phyloP scores from a whole-genome alignment of 2,113 vertebrate genomes.

The Gymnobelideus leadbeateri region DNA sequence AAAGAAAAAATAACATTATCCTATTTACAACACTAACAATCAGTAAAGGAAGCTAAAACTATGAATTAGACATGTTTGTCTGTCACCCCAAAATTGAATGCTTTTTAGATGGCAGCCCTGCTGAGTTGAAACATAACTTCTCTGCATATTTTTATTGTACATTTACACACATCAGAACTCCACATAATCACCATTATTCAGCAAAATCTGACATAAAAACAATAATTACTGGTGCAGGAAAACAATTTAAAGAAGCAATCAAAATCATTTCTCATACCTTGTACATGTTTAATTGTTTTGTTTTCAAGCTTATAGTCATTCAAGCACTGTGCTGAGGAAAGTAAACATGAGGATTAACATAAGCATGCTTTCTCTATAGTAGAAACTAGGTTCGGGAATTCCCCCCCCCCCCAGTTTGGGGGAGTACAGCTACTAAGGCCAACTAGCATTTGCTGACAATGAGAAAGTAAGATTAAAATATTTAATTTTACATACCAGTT shows the following conservation, averaged over 20 bases:
- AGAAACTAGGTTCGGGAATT: neutral
- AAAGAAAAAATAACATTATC: neutral
- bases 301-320: conserved; percentile 42
- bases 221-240: conserved; percentile 28
- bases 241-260: conserved; percentile 43
- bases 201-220: conserved; percentile 40
- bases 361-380: neutral
- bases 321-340: conserved; percentile 1
- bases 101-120: conserved; percentile 9
- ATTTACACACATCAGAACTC: conserved; percentile 15
- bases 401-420: neutral
- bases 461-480: conserved; percentile 34
- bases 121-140: conserved; percentile 23
- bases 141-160: conserved; percentile 36
- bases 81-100: neutral
- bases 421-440: conserved; percentile 32
- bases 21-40: conserved; percentile 30
- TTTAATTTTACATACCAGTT: neutral
- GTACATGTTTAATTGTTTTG: neutral
- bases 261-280: conserved; percentile 8
- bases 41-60: conserved; percentile 34
- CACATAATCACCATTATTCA: conserved; percentile 38
- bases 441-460: conserved; percentile 19
- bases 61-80: conserved; percentile 27
- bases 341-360: neutral